Conservation (phyloP, 2,113 vertebrate species). For the Phyllostomus hastatus region DNA sequence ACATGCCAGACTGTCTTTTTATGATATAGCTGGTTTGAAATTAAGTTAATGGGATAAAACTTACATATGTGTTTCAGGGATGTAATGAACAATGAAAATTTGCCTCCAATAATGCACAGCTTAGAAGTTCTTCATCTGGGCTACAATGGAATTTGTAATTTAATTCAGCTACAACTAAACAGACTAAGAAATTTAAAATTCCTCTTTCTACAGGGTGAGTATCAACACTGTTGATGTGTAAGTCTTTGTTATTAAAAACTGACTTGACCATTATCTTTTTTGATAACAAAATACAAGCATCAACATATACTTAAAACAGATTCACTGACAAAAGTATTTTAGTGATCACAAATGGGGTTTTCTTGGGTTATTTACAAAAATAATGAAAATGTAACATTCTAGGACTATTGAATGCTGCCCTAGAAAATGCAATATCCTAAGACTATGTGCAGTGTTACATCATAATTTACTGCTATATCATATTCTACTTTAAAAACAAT, state of each 20-base stretch:
- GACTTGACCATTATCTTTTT: constrained; percentile 13
- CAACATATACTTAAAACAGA: constrained; percentile 3
- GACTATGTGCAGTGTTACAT: background rate
- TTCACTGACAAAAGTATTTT: background rate
- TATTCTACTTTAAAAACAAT: background rate
- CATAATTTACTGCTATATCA: constrained; percentile 6
- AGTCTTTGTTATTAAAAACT: background rate
- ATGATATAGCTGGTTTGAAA: constrained; percentile 25
- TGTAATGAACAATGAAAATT: constrained; percentile 73
- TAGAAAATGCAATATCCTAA: background rate
- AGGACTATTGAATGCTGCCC: background rate
- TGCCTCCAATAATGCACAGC: constrained; percentile 88
- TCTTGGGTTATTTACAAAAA: background rate
- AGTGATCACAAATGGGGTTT: background rate
- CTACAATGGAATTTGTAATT: constrained; percentile 90
- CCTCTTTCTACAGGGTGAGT: constrained; percentile 88
- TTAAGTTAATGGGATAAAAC: background rate
- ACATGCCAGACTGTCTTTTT: background rate
- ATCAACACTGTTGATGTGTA: background rate
- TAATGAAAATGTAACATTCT: constrained; percentile 20
- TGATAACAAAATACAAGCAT: background rate
- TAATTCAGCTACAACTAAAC: constrained; percentile 88
- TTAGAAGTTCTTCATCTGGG: constrained; percentile 92
- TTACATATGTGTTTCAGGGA: constrained; percentile 79
- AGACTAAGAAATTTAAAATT: constrained; percentile 89